Percentiles rank a stretch among this genome's conserved stretches.
Conservation (phyloP, 2,888 invertebrate species). For the Copidosoma aretas region DNA sequence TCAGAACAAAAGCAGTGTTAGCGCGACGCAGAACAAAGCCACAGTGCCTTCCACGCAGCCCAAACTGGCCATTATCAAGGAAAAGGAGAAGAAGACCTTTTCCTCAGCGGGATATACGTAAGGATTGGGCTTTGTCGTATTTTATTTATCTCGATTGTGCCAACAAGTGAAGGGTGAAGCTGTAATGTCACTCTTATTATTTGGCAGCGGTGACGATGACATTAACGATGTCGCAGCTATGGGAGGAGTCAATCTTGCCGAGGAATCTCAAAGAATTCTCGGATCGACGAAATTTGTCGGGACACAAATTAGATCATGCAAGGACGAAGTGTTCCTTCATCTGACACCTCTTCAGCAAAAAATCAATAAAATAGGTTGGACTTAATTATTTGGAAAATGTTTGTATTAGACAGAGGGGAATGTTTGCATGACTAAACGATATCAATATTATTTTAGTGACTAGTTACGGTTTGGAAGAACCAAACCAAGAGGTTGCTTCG, state of each 20-base stretch:
- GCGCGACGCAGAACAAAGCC: constrained; percentile 65
- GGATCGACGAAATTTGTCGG: constrained; percentile 90
- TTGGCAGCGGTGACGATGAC: constrained; percentile 84
- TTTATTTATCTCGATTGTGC: constrained; percentile 61
- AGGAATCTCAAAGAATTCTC: constrained; percentile 93
- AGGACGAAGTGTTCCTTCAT: constrained; percentile 88
- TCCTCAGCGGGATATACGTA: constrained; percentile 66
- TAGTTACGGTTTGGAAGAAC: constrained; percentile 82
- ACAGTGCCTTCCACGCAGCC: constrained; percentile 65
- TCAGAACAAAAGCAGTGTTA: constrained; percentile 55
- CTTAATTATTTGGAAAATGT: neutral
- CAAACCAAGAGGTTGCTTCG: constrained; percentile 84
- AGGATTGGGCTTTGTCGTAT: constrained; percentile 56
- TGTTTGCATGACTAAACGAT: too few relatives aligned
- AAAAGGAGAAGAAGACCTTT: constrained; percentile 77
- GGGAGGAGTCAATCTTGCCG: constrained; percentile 97
- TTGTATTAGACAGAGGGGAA: neutral
- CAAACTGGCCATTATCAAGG: constrained; percentile 74
- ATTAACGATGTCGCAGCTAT: constrained; percentile 99
- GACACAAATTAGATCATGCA: constrained; percentile 86
- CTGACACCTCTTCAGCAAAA: constrained; percentile 78
- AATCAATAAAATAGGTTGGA: constrained; percentile 74
- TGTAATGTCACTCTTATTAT: constrained; percentile 6
- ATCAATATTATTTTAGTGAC: constrained; percentile 59
- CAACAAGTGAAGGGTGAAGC: neutral